phyloP scores from a whole-genome alignment of 1,140 invertebrate species.

The Callitettix versicolor region DNA sequence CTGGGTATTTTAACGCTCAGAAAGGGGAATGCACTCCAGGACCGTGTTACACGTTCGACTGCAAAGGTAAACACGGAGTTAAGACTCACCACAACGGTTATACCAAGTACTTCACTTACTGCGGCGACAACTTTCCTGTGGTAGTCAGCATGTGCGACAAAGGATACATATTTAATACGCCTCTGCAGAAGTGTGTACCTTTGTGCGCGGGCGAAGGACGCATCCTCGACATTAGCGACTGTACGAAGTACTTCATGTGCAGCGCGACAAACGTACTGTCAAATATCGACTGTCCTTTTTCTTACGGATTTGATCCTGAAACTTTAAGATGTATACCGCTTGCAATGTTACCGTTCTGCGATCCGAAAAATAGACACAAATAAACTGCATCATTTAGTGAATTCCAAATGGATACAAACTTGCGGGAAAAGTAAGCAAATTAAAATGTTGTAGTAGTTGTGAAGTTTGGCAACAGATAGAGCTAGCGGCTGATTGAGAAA shows the following conservation, averaged over 20 bases:
- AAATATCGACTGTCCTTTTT: too few relatives aligned
- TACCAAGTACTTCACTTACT: constrained; percentile 7
- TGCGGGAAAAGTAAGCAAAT: too few relatives aligned
- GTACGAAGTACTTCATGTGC: constrained; percentile 15
- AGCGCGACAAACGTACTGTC: neutral
- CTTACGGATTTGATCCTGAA: too few relatives aligned
- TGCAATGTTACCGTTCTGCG: too few relatives aligned
- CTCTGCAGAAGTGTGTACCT: constrained; percentile 6
- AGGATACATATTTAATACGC: constrained; percentile 4
- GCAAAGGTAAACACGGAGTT: neutral
- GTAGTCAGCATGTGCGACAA: constrained; percentile 5
- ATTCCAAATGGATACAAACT: too few relatives aligned
- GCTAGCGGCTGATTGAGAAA: too few relatives aligned
- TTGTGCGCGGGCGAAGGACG: constrained; percentile 3
- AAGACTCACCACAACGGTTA: neutral
- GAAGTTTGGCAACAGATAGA: too few relatives aligned
- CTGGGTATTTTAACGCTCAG: neutral
- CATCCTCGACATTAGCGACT: neutral
- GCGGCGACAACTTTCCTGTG: neutral
- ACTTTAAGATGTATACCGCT: too few relatives aligned
- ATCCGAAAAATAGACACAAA: too few relatives aligned
- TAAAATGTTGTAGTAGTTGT: too few relatives aligned
- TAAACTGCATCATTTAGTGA: too few relatives aligned
- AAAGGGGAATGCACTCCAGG: neutral
- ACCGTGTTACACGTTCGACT: neutral